Conservation (phyloP, 1,140 invertebrate genomes). For the Bombus haemorrhoidalis region DNA sequence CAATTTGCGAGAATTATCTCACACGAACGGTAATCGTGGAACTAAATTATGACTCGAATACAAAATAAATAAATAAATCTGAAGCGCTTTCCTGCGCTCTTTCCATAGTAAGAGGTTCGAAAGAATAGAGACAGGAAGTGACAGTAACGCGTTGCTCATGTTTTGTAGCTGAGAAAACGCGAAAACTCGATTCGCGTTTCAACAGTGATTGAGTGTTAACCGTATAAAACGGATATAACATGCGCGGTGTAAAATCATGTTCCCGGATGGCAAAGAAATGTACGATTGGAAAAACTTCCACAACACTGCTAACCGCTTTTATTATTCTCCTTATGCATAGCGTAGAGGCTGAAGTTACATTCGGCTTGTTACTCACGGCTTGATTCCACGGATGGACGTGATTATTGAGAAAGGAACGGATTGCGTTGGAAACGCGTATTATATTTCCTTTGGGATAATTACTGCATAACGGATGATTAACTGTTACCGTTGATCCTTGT, state of each 20-base stretch:
- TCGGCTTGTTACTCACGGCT: not conserved
- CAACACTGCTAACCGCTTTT: conserved; percentile 32
- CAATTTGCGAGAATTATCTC: not conserved
- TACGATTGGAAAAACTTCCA: conserved; percentile 39
- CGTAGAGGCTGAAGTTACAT: not conserved
- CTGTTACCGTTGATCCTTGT: not conserved
- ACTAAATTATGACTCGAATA: not conserved
- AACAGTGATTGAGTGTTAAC: not conserved
- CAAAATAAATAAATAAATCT: not conserved
- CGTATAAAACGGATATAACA: not conserved
- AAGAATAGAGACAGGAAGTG: not conserved
- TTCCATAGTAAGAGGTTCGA: not conserved
- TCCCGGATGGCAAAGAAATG: conserved; percentile 32
- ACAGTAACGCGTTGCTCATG: not conserved
- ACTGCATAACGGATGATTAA: conserved; percentile 14
- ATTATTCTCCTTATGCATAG: conserved; percentile 30
- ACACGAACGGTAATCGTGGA: too few relatives aligned
- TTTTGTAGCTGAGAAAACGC: not conserved
- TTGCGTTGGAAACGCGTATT: not conserved
- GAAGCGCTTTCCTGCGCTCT: too few relatives aligned
- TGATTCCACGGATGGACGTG: conserved; percentile 1
- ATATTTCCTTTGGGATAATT: conserved; percentile 5
- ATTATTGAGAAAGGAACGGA: not conserved
- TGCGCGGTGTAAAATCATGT: conserved; percentile 2
- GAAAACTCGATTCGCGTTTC: conserved; percentile 32